These are phyloP conservation scores for Anguilla marmorata DNA, from an alignment of 2,797 vertebrate species.

Conservation along the genomic window DNA sequence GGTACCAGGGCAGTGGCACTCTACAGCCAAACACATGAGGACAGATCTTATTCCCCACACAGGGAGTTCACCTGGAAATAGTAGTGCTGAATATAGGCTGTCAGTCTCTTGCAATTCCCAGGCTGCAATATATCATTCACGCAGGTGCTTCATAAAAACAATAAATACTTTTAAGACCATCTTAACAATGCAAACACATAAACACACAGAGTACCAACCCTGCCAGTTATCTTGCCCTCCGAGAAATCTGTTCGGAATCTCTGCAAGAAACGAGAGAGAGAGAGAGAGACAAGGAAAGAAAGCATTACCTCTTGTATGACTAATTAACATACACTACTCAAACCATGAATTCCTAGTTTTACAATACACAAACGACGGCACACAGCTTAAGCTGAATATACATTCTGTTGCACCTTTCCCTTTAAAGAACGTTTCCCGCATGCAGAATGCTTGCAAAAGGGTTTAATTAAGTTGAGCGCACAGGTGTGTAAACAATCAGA, in stretches of 20 bases:
- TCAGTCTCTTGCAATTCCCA: background rate
- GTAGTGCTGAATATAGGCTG: background rate
- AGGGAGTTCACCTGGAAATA: background rate
- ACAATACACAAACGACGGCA: background rate
- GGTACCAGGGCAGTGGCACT: background rate
- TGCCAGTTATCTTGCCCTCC: slow-evolving; percentile 97
- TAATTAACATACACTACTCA: background rate
- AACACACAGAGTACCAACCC: slow-evolving; percentile 74
- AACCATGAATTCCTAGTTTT: background rate
- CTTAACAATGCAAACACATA: background rate
- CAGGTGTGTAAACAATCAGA: background rate
- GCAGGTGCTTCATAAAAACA: background rate
- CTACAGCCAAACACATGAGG: background rate
- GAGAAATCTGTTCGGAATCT: slow-evolving; percentile 98
- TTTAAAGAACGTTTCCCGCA: background rate
- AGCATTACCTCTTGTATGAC: background rate
- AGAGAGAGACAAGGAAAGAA: background rate
- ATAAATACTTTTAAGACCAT: background rate
- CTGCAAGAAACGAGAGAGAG: slow-evolving; percentile 67
- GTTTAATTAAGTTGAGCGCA: background rate
- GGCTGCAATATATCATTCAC: background rate
- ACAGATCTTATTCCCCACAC: background rate
- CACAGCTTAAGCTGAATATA: background rate
- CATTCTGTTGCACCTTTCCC: background rate
- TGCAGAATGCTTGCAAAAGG: too few species aligned